A percentile compares a stretch with the other conserved stretches of the same genome.
Conservation (phyloP, 2,113 vertebrate species). For the Malurus elegans region DNA sequence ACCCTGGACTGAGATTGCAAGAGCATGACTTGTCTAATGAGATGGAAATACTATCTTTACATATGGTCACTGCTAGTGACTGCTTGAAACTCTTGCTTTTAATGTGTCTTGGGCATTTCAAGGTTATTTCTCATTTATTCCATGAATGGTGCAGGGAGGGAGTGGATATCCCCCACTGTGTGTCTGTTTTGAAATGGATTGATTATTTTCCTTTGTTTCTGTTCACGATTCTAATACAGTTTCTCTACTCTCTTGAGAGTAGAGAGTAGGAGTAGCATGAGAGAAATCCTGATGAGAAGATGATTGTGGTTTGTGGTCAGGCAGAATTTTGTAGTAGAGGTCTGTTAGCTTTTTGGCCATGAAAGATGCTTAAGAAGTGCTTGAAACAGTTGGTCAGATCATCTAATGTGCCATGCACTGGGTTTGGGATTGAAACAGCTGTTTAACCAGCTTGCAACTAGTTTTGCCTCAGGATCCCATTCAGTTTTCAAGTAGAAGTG, state of each 20-base stretch:
- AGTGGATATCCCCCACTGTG: background rate
- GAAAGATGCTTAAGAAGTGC: background rate
- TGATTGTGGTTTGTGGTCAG: background rate
- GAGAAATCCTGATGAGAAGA: background rate
- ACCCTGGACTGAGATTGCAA: background rate
- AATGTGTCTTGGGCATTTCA: background rate
- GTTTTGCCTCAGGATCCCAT: background rate
- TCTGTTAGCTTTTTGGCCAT: background rate
- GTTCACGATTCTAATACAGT: background rate
- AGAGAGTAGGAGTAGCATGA: background rate
- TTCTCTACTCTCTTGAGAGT: background rate
- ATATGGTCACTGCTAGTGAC: fast-evolving
- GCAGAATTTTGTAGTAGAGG: background rate
- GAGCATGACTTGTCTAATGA: background rate
- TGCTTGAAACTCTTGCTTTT: background rate
- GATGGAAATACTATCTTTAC: background rate
- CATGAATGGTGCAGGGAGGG: background rate
- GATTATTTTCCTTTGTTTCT: background rate
- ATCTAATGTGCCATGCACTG: background rate
- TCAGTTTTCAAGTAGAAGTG: background rate
- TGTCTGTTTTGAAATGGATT: background rate
- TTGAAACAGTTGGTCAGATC: background rate
- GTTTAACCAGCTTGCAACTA: background rate
- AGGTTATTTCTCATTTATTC: background rate
- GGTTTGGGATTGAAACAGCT: background rate